Conservation (phyloP, 2,797 vertebrate species). For the Squalus acanthias region DNA sequence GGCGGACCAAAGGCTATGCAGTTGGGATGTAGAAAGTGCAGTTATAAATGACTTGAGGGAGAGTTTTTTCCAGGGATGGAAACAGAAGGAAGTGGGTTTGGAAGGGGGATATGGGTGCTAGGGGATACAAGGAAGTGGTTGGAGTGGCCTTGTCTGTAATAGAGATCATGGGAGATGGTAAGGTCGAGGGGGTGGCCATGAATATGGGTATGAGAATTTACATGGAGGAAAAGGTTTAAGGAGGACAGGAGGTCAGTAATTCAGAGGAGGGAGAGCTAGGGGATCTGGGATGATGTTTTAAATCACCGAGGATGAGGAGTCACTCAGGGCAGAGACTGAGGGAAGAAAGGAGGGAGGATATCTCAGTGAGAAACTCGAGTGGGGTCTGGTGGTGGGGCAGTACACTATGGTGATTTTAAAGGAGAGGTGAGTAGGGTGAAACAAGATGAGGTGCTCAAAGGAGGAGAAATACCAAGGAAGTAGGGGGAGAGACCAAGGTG, state of each 20-base stretch:
- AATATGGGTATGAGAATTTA: too few relatives aligned
- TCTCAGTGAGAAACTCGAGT: not conserved
- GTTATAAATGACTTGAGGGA: not conserved
- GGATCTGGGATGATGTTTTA: not conserved
- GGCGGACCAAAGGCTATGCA: not conserved
- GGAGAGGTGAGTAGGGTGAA: not conserved
- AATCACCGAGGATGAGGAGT: not conserved
- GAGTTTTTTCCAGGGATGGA: not conserved
- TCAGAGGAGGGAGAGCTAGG: not conserved
- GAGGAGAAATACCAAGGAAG: not conserved
- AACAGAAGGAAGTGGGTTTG: not conserved
- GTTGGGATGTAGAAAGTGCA: not conserved
- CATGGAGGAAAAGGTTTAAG: not conserved
- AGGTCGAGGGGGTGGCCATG: too few relatives aligned
- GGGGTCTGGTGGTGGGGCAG: fast-evolving
- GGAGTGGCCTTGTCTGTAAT: too few relatives aligned
- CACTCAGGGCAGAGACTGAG: not conserved
- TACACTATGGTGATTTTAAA: not conserved
- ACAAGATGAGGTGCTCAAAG: not conserved
- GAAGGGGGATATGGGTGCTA: not conserved
- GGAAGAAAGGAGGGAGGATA: not conserved
- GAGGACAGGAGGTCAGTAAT: not conserved
- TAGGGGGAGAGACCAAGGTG: too few relatives aligned
- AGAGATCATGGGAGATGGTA: too few relatives aligned
- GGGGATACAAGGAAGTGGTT: too few relatives aligned